Evolutionary conservation across 2,888 invertebrate genomes (phyloP), one percentile per base, ranked within the genome.

Genomic region (Melinaea marsaeus): DNA sequence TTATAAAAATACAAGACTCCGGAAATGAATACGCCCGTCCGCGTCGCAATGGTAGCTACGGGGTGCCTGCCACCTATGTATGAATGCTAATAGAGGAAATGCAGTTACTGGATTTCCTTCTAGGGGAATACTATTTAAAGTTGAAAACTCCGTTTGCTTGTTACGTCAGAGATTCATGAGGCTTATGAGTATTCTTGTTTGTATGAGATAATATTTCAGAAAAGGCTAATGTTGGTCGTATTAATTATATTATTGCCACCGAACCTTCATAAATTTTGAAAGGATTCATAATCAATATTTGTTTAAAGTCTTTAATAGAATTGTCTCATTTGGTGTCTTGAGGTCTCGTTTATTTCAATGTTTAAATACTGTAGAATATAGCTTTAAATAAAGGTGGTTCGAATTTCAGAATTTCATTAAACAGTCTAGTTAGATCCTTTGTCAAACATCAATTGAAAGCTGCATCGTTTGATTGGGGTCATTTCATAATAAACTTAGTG

Each of bases 1-100:
- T 81, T 79, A 86, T 85, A 85, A 85, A 86, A 87, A 85, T 85
- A 83, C 83, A 84, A 85, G 84, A 79, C 80, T 78, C 79, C 80
- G 86, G 85, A 87, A 87, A 88, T 86, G 83, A 86, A 82, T 83
- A 83, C 78, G 77, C 75, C 76, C 74, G 75, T 48, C 32, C 32
- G 32, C 51, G 42, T 74, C 71, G 74, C 78, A 78, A 77, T 74
- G 75, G 57, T 58, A n/a, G 51, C 51, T 51, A 51, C 69, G 63
- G 62, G 33, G 57, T 58, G 62, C 61, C 42, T 9, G 9, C 47
- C 46, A 58, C 57, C 55, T 45, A 47, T 55, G 56, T 58, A 58
- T 65, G 62, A 66, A 64, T 46, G 58, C 57, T 63, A 66, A 65
- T 66, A 66, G 66, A 63, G 64, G 62, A 70, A 69, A 70, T 67